phyloP scores from a whole-genome alignment of 2,797 vertebrate species.

The Benthosema pterotum region DNA sequence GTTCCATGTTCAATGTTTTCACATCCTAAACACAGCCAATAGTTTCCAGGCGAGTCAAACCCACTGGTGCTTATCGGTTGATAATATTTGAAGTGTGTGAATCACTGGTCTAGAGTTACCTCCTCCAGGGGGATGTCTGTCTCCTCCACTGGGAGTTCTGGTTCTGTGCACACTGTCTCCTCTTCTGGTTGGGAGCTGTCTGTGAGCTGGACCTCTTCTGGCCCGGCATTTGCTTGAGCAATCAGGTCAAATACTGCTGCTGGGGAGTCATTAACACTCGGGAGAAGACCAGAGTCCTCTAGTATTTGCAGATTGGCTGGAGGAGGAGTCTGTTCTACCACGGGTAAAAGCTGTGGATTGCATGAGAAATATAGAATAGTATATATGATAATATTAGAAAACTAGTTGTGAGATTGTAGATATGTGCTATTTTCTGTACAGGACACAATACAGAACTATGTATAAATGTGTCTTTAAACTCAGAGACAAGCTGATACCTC shows the following conservation, averaged over 20 bases:
- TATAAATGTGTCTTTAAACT: background rate
- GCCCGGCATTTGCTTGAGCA: slow-evolving; percentile 54
- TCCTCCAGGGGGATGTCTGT: slow-evolving; percentile 82
- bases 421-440: too few relatives aligned
- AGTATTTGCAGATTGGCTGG: slow-evolving; percentile 26
- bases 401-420: background rate
- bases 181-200: slow-evolving; percentile 59
- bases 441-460: too few relatives aligned
- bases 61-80: too few relatives aligned
- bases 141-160: slow-evolving; percentile 75
- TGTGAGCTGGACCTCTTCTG: slow-evolving; percentile 24
- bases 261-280: slow-evolving; percentile 29
- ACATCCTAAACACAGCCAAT: too few relatives aligned
- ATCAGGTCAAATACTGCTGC: slow-evolving; percentile 62
- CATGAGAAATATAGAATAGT: background rate
- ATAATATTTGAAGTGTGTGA: too few relatives aligned
- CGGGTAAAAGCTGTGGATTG: slow-evolving; percentile 13
- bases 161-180: too few relatives aligned
- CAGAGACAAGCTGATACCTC: slow-evolving; percentile 15
- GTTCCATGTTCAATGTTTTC: too few relatives aligned
- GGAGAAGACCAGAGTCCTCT: slow-evolving; percentile 32
- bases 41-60: too few relatives aligned
- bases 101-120: slow-evolving; percentile 66
- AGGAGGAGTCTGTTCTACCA: slow-evolving; percentile 17
- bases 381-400: slow-evolving; percentile 5